Conservation (phyloP, 2,888 invertebrate species). For the Yponomeuta malinellus region DNA sequence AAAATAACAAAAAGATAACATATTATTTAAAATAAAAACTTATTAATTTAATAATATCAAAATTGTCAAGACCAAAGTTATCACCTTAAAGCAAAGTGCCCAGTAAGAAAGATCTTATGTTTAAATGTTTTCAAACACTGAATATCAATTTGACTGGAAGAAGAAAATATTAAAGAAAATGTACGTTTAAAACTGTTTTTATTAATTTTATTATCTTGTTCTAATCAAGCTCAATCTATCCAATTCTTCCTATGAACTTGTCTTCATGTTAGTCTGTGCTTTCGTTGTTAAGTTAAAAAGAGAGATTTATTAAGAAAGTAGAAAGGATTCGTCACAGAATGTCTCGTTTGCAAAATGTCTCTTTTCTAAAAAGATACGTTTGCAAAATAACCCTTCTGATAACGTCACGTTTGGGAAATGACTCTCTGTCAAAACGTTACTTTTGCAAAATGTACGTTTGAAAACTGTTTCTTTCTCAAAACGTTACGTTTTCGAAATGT, state of each 20-base stretch:
- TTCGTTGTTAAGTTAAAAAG: conserved; percentile 8
- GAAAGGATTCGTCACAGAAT: too few species aligned
- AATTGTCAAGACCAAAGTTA: neutral
- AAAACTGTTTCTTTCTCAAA: too few species aligned
- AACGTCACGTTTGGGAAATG: too few species aligned
- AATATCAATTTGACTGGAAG: neutral
- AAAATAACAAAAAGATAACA: neutral
- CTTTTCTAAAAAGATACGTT: too few species aligned
- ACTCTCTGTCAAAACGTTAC: too few species aligned
- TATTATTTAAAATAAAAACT: neutral
- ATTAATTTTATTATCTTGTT: neutral
- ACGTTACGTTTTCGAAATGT: too few species aligned
- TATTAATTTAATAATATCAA: neutral
- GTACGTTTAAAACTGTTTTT: neutral
- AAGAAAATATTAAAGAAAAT: neutral
- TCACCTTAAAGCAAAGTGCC: neutral
- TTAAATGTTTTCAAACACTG: neutral
- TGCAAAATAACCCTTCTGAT: too few species aligned
- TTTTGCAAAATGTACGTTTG: too few species aligned
- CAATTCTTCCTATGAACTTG: conserved; percentile 21
- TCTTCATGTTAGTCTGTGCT: conserved; percentile 19
- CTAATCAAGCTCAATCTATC: conserved; percentile 19
- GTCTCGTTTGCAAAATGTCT: neutral
- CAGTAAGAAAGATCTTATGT: neutral
- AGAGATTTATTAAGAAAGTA: neutral